Conservation (phyloP, 30 jellyfish, hydroid and myxozoan genomes). For the Chironex yamaguchii region DNA sequence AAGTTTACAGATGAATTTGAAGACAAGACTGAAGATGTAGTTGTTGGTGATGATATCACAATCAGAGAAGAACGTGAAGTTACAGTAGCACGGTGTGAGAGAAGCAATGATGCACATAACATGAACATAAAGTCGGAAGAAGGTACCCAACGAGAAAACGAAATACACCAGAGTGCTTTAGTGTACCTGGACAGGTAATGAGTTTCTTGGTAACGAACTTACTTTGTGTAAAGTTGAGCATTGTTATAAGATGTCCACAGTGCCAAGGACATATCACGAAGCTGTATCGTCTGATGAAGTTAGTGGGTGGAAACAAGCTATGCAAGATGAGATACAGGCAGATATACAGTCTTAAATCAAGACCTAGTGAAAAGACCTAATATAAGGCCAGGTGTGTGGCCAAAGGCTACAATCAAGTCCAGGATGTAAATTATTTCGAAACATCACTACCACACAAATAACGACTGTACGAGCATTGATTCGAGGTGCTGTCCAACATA, state of each 20-base stretch:
- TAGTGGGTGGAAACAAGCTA: conserved; percentile 20
- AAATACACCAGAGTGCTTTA: too few relatives aligned
- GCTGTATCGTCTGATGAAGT: conserved; percentile 31
- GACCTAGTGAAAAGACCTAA: neutral
- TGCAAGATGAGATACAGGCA: conserved; percentile 44
- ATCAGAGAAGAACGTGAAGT: too few relatives aligned
- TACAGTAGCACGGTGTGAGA: too few relatives aligned
- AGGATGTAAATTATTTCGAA: conserved; percentile 4
- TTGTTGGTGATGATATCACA: too few relatives aligned
- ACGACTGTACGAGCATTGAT: too few relatives aligned
- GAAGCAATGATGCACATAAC: too few relatives aligned
- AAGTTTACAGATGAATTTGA: too few relatives aligned
- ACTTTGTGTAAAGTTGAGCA: neutral
- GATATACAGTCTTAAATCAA: conserved; percentile 25
- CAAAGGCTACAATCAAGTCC: conserved; percentile 38
- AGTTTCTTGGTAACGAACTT: neutral
- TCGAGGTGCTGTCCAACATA: too few relatives aligned
- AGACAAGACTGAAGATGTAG: too few relatives aligned
- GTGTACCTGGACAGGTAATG: conserved; percentile 2
- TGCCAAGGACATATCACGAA: conserved; percentile 3
- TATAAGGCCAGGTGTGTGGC: conserved; percentile 46
- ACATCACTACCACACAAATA: conserved; percentile 38
- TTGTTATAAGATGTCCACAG: neutral
- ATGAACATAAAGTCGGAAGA: too few relatives aligned
- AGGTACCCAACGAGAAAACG: too few relatives aligned